A percentile compares a stretch with the other conserved stretches of the same genome.
These are phyloP conservation scores for Onychostruthus taczanowskii DNA, from an alignment of 2,113 vertebrate species.

Conservation along the genomic window DNA sequence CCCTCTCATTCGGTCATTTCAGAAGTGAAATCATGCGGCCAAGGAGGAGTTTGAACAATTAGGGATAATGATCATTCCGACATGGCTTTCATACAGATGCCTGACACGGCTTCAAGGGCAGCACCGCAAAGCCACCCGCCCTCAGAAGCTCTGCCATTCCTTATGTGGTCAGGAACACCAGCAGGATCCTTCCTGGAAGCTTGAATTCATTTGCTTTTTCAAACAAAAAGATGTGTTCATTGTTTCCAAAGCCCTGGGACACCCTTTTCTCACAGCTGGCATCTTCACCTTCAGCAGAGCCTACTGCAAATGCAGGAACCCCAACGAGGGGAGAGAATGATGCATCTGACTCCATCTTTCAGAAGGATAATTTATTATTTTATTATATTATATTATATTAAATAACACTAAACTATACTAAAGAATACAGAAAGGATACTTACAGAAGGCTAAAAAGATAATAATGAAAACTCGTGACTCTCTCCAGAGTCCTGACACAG, in stretches of 20 bases:
- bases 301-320: too few relatives aligned
- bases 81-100: not conserved
- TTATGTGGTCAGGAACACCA: not conserved
- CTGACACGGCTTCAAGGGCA: not conserved
- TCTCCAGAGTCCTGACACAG: too few relatives aligned
- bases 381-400: too few relatives aligned
- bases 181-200: not conserved
- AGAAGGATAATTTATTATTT: too few relatives aligned
- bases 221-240: not conserved
- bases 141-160: not conserved
- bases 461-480: too few relatives aligned
- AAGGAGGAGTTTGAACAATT: constrained; percentile 14
- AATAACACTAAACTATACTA: too few relatives aligned
- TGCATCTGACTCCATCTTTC: too few relatives aligned
- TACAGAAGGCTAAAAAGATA: too few relatives aligned
- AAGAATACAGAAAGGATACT: too few relatives aligned
- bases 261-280: not conserved
- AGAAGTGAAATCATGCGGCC: constrained; percentile 4
- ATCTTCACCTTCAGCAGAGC: not conserved
- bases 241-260: not conserved
- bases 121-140: not conserved
- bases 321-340: too few relatives aligned
- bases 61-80: not conserved
- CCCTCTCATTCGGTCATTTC: not conserved
- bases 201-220: not conserved